These are phyloP conservation scores for Drosophila asahinai DNA, from an alignment of 1,140 invertebrate genomes.

Conservation along the genomic window DNA sequence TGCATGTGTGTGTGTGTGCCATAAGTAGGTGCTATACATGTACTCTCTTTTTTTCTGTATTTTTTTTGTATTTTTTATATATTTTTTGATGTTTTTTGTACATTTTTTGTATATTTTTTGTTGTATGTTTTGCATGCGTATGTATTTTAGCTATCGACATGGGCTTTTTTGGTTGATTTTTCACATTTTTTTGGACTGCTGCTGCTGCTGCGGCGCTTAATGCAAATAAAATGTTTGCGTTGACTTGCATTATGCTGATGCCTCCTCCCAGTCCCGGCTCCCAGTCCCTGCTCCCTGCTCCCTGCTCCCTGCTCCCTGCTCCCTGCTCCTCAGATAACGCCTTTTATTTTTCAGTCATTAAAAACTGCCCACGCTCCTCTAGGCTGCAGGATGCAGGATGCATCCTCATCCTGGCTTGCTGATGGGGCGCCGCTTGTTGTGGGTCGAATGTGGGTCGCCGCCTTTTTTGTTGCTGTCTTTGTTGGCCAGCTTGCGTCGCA, in stretches of 20 bases:
- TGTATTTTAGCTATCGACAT: constrained; percentile 71
- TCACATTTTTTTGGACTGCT: constrained; percentile 31
- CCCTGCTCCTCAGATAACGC: constrained; percentile 6
- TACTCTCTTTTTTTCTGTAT: constrained; percentile 22
- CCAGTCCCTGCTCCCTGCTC: no score
- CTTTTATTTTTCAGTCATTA: constrained; percentile 76
- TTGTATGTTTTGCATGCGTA: constrained; percentile 40
- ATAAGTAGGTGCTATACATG: constrained; percentile 76
- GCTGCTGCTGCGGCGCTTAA: constrained; percentile 60
- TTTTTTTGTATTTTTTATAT: constrained; percentile 17
- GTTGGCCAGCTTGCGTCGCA: constrained; percentile 69
- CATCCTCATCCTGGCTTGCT: background rate
- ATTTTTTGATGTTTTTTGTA: constrained; percentile 13
- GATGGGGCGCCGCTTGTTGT: constrained; percentile 28
- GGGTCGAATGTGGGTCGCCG: constrained; percentile 79
- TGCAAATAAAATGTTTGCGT: constrained; percentile 85
- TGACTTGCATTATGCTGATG: constrained; percentile 82
- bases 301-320: no score
- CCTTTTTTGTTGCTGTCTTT: constrained; percentile 60
- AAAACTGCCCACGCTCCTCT: constrained; percentile 56
- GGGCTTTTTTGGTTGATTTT: constrained; percentile 31
- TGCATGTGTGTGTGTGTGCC: constrained; percentile 32
- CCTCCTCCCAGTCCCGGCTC: background rate
- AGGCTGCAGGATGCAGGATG: no score
- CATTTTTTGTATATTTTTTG: background rate